A percentile compares a stretch with the other conserved stretches of the same genome.
phyloP scores from a whole-genome alignment of 2,797 vertebrate species.

The Trematomus bernacchii region DNA sequence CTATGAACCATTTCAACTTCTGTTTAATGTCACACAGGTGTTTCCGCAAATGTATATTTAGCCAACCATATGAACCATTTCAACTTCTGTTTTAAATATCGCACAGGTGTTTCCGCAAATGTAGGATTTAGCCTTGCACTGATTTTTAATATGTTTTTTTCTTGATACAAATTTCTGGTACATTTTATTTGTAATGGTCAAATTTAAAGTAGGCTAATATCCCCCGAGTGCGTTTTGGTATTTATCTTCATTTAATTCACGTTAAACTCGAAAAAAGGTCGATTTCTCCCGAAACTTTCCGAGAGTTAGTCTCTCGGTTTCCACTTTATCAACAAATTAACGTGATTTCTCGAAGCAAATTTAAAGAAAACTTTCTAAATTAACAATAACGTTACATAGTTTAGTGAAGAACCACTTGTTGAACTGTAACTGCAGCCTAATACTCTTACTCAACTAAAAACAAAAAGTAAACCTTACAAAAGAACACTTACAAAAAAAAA shows the following conservation, averaged over 20 bases:
- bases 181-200: not conserved
- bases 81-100: constrained; percentile 20
- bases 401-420: constrained; percentile 47
- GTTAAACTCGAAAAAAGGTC: not conserved
- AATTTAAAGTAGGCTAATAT: not conserved
- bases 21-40: constrained; percentile 6
- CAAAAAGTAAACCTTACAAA: not conserved
- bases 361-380: not conserved
- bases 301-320: not conserved
- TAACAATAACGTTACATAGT: not conserved
- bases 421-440: constrained; percentile 22
- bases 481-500: not conserved
- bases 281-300: not conserved
- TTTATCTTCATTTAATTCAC: not conserved
- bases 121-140: too few species aligned
- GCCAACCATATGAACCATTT: not conserved
- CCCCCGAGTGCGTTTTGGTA: not conserved
- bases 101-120: constrained; percentile 40
- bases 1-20: constrained; percentile 17
- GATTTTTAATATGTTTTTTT: not conserved
- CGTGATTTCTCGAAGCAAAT: too few species aligned
- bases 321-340: too few species aligned
- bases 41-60: constrained; percentile 24
- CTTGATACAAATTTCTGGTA: not conserved
- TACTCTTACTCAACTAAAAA: not conserved